Percentiles rank a stretch among this genome's conserved stretches.
Evolutionary conservation across 2,113 vertebrate genomes (phyloP).

Genomic region (Sisor rabdophorus): DNA sequence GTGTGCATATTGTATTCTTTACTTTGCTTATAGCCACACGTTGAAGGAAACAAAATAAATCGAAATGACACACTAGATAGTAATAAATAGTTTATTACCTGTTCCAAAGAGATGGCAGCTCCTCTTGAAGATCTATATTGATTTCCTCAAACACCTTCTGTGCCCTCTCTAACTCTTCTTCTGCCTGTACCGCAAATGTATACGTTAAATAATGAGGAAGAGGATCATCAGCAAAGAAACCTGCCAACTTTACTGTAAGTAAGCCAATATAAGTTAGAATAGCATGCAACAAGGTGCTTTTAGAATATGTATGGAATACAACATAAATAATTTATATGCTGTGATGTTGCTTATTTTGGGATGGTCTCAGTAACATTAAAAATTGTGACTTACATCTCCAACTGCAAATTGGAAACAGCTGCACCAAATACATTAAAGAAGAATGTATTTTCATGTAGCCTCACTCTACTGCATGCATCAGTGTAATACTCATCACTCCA

Average conservation of each 20-base stretch:
- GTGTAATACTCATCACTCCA: background rate
- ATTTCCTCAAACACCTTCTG: slow-evolving; percentile 99
- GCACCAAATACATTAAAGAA: slow-evolving; percentile 6
- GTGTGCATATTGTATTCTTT: no score
- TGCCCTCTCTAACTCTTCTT: slow-evolving; percentile 92
- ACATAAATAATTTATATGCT: background rate
- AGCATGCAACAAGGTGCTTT: background rate
- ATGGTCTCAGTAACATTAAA: background rate
- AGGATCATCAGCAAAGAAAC: slow-evolving; percentile 8
- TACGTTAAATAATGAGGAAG: background rate
- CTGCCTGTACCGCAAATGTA: slow-evolving; percentile 80
- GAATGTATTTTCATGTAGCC: slow-evolving; percentile 10
- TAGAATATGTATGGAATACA: no score
- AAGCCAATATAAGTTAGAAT: background rate
- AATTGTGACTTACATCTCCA: background rate
- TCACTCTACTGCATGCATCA: background rate
- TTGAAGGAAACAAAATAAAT: no score
- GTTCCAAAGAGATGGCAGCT: slow-evolving; percentile 96
- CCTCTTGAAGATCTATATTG: slow-evolving; percentile 93
- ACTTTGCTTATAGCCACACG: no score
- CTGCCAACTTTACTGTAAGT: background rate
- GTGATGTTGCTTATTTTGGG: background rate
- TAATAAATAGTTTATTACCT: slow-evolving; percentile 64
- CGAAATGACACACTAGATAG: background rate
- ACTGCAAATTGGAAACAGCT: background rate